Percentiles rank a stretch among this genome's conserved stretches.
These are phyloP conservation scores for Epinephelus malabaricus DNA, from an alignment of 2,797 vertebrate species.

Conservation along the genomic window DNA sequence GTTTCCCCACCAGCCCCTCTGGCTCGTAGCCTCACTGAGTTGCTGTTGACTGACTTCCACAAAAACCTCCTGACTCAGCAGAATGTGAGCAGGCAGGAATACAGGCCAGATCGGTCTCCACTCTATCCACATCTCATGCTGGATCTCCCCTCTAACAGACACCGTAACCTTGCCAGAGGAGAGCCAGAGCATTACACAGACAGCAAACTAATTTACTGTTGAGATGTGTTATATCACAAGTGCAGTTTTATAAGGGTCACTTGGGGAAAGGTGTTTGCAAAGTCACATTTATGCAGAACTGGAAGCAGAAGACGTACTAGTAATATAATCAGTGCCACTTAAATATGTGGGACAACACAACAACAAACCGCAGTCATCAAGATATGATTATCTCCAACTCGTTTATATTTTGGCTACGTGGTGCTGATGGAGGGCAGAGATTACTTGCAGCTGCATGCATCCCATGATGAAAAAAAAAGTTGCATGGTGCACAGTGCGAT, in stretches of 20 bases:
- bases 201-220: slow-evolving; percentile 34
- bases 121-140: slow-evolving; percentile 52
- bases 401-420: slow-evolving; percentile 21
- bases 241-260: slow-evolving; percentile 7
- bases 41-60: slow-evolving; percentile 76
- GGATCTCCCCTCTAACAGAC: slow-evolving; percentile 52
- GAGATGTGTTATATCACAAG: slow-evolving; percentile 25
- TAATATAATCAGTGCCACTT: neutral
- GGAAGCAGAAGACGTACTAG: neutral
- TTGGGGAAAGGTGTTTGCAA: neutral
- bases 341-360: slow-evolving; percentile 11
- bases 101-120: slow-evolving; percentile 48
- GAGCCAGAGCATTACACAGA: slow-evolving; percentile 30
- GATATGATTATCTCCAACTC: neutral
- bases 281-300: slow-evolving; percentile 4
- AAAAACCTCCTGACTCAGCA: slow-evolving; percentile 80
- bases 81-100: slow-evolving; percentile 64
- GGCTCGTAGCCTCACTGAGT: slow-evolving; percentile 60
- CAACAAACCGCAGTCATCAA: neutral
- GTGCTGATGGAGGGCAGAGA: slow-evolving; percentile 20
- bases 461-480: slow-evolving; percentile 23
- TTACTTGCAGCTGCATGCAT: slow-evolving; percentile 4
- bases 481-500: neutral
- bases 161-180: slow-evolving; percentile 54
- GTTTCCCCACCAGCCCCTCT: slow-evolving; percentile 66